Conservation (phyloP, 2,113 vertebrate genomes). For the Orycteropus afer region DNA sequence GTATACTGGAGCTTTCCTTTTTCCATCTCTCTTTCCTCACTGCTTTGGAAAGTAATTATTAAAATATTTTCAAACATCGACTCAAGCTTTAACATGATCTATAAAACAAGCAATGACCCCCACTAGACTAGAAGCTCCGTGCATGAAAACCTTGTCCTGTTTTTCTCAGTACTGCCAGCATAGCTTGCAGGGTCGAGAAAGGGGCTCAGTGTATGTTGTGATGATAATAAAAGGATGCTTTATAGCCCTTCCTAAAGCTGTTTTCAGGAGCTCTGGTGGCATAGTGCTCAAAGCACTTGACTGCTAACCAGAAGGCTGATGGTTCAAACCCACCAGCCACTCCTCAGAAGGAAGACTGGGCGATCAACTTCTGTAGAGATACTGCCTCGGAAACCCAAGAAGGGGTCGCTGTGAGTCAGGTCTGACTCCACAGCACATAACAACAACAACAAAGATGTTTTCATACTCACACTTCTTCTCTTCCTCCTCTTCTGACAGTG, state of each 20-base stretch:
- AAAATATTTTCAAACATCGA: neutral
- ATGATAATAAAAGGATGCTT: too few species aligned
- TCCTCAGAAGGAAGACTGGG: too few species aligned
- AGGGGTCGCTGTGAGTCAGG: too few species aligned
- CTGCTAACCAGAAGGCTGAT: too few species aligned
- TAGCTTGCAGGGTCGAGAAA: neutral
- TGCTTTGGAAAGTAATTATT: constrained; percentile 7
- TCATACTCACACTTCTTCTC: neutral
- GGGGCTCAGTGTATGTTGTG: rapidly evolving
- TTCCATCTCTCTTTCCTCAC: neutral
- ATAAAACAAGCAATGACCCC: neutral
- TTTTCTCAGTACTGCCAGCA: rapidly evolving
- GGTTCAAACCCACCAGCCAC: too few species aligned
- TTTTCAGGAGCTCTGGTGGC: neutral
- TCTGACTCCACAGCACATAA: too few species aligned
- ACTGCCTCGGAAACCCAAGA: too few species aligned
- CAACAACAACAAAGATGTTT: too few species aligned
- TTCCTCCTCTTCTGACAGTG: neutral
- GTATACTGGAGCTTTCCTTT: neutral
- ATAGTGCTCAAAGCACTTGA: too few species aligned
- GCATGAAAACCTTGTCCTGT: neutral
- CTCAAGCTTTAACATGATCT: neutral
- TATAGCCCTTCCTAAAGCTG: neutral
- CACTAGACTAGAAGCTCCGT: neutral
- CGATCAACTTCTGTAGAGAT: too few species aligned